Conservation (phyloP, 2,797 vertebrate species). For the Columba guinea region DNA sequence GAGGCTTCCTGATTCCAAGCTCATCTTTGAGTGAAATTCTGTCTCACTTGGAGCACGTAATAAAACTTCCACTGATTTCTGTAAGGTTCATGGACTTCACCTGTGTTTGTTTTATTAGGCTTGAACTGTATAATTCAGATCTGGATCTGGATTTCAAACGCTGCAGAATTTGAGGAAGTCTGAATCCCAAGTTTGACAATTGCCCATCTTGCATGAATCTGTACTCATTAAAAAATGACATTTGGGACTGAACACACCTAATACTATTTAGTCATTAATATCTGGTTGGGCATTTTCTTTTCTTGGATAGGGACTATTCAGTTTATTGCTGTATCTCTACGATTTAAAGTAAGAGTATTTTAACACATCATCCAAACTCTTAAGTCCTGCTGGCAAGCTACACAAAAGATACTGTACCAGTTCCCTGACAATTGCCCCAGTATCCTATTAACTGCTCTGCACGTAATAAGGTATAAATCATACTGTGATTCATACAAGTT, state of each 20-base stretch:
- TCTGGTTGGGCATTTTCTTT: not conserved
- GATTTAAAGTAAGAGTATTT: not conserved
- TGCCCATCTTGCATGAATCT: not conserved
- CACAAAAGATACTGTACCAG: not conserved
- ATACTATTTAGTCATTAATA: not conserved
- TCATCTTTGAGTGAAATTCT: not conserved
- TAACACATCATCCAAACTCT: not conserved
- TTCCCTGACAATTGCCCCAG: not conserved
- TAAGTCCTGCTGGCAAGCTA: not conserved
- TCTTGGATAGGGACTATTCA: not conserved
- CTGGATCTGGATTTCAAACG: not conserved
- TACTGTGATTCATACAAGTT: not conserved
- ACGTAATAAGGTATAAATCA: not conserved
- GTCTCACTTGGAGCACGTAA: not conserved
- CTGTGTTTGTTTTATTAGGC: constrained; percentile 26
- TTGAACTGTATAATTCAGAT: not conserved
- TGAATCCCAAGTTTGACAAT: not conserved
- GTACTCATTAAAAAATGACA: not conserved
- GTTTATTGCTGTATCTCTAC: not conserved
- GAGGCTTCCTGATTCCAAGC: not conserved
- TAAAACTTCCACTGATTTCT: constrained; percentile 16
- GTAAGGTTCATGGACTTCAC: not conserved
- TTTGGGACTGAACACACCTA: not conserved
- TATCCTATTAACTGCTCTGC: not conserved
- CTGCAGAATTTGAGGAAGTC: not conserved